These are phyloP conservation scores for Porites lutea DNA, from an alignment of 64 coral and sea anemone genomes.

Conservation along the genomic window DNA sequence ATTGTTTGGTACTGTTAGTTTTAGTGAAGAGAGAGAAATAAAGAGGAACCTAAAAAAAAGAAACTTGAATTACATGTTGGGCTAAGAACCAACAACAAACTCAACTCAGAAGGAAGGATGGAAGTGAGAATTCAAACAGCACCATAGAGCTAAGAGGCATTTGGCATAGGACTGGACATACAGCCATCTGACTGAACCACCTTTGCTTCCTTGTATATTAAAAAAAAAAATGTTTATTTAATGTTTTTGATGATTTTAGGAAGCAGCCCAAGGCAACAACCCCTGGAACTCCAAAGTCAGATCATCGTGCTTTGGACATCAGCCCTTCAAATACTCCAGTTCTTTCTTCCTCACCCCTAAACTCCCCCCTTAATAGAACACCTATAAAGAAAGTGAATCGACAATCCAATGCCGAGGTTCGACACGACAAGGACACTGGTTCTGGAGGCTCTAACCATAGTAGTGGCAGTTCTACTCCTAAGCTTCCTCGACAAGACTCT, in stretches of 20 bases:
- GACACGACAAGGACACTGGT: neutral
- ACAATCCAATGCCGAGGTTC: neutral
- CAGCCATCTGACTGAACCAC: too few relatives aligned
- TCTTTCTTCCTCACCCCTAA: constrained; percentile 16
- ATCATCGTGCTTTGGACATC: neutral
- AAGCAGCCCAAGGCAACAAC: neutral
- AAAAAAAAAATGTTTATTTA: neutral
- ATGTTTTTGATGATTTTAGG: neutral
- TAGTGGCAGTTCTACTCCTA: constrained; percentile 6
- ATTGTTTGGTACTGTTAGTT: too few relatives aligned
- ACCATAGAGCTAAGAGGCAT: too few relatives aligned
- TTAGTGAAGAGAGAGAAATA: too few relatives aligned
- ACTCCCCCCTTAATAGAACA: constrained; percentile 6
- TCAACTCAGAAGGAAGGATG: too few relatives aligned
- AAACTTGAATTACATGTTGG: too few relatives aligned
- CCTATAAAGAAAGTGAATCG: neutral
- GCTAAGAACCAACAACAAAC: too few relatives aligned
- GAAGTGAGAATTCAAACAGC: too few relatives aligned
- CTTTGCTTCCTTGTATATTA: too few relatives aligned
- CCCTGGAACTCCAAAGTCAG: constrained; percentile 4
- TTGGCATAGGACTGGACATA: too few relatives aligned
- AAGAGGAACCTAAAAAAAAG: too few relatives aligned
- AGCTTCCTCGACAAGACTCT: neutral
- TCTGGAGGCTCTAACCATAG: constrained; percentile 29
- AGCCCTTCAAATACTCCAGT: neutral